Base-by-base conservation (phyloP, 1,140 invertebrate genomes). In the Mya arenaria region DNA sequence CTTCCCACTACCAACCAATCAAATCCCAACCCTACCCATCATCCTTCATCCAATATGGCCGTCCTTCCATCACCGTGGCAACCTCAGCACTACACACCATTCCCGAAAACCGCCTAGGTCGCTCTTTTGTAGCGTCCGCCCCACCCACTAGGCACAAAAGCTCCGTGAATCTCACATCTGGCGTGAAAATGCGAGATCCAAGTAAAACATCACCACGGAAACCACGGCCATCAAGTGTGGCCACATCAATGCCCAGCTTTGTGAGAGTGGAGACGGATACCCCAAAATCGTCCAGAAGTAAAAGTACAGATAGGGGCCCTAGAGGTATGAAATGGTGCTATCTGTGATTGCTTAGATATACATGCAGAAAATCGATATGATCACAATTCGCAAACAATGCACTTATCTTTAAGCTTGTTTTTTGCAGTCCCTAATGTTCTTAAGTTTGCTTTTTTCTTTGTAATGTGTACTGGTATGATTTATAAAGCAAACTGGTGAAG, bases 91-190 rank as follows among this genome's bases (percentile, higher is more conserved):
- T 91, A 60, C 87, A 89, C 87, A 86, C 90, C 74, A 90, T 91
- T 74, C 89, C 87, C 60, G 90, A 91, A 86, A 87, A 88, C 69
- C 62, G 79, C 65, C 79, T 82, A 74, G 82, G 89, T 86, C 88
- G 89, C 82, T 91, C 90, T 91, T 88, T 91, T 91, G 84, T 91
- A 91, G 90, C 88, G 41, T 74, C 87, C 25, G 84, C 52, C 52
- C 87, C 86, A 19, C 86, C 89, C 25, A 84, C 85, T 15, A 78
- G 87, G 32, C 88, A 88, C 15, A 89, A 85, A 75, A 90, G 89
- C 71, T 84, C 86, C 13, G 82, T 89, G 66, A 87, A 82, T 68
- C 84, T 90, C 1, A 80, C 60, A n/a, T 41, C 78, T 39, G 65
- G 52, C 63, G 77, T 65, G 74, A 87, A 86, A 63, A 77, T 90